Percentiles rank a stretch among this genome's conserved stretches.
Conservation (phyloP, 1,140 invertebrate genomes). For the Hylaeus anthracinus region DNA sequence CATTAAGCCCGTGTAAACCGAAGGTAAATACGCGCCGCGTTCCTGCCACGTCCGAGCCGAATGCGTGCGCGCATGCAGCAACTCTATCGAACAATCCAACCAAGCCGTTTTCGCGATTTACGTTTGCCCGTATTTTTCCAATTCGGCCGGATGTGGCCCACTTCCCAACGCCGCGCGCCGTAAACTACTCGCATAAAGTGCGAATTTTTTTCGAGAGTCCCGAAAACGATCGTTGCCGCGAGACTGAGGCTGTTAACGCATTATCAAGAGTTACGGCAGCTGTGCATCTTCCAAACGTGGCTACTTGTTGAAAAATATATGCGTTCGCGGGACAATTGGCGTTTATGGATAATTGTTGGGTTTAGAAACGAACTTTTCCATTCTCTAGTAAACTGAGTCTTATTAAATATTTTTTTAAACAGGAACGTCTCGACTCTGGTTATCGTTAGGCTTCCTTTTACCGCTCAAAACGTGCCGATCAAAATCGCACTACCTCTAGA, state of each 20-base stretch:
- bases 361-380: too few relatives aligned
- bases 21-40: slow-evolving; percentile 29
- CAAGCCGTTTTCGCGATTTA: not conserved
- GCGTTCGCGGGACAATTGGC: too few relatives aligned
- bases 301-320: not conserved
- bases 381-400: too few relatives aligned
- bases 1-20: slow-evolving; percentile 58
- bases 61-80: slow-evolving; percentile 24
- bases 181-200: slow-evolving; percentile 4
- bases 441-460: too few relatives aligned
- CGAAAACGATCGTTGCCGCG: not conserved
- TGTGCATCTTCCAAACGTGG: not conserved
- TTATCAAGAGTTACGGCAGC: not conserved
- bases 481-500: too few relatives aligned
- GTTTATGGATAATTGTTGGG: too few relatives aligned
- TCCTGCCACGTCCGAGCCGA: slow-evolving; percentile 19
- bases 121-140: slow-evolving; percentile 4
- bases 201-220: not conserved
- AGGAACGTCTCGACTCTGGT: too few relatives aligned
- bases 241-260: not conserved
- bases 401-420: too few relatives aligned
- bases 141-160: slow-evolving; percentile 13
- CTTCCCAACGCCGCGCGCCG: not conserved
- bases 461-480: too few relatives aligned
- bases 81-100: slow-evolving; percentile 11